These are phyloP conservation scores for Psittacula cyanocephala DNA, from an alignment of 2,113 vertebrate genomes.

Conservation along the genomic window DNA sequence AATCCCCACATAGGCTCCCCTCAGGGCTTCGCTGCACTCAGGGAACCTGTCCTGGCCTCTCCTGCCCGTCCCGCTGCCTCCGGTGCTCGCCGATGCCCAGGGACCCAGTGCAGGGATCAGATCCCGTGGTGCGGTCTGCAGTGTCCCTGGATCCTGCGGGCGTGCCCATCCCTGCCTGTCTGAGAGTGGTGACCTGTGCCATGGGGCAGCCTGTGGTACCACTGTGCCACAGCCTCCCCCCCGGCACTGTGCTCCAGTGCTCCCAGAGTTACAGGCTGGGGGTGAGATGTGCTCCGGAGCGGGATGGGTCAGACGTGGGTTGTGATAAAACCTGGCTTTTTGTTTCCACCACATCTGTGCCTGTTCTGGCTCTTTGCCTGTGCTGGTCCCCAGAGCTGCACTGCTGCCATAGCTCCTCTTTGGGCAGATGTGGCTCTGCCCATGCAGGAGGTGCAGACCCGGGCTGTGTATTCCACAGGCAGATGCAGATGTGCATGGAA, in stretches of 20 bases:
- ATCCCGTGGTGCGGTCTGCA: fast-evolving
- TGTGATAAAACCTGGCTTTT: not conserved
- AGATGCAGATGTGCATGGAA: not conserved
- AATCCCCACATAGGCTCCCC: not conserved
- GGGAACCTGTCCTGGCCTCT: not conserved
- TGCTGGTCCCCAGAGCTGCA: not conserved
- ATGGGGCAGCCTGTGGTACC: not conserved
- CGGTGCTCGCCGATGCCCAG: fast-evolving
- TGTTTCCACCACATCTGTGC: not conserved
- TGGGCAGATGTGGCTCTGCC: not conserved
- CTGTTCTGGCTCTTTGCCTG: not conserved
- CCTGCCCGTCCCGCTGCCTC: not conserved
- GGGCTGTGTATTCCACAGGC: not conserved
- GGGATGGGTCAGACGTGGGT: not conserved
- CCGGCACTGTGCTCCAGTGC: not conserved
- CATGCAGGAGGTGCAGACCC: not conserved
- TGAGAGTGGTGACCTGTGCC: not conserved
- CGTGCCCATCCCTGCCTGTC: not conserved
- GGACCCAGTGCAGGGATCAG: fast-evolving
- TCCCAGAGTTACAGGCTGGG: not conserved
- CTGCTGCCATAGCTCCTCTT: not conserved
- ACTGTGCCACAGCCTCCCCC: fast-evolving
- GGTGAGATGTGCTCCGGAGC: not conserved
- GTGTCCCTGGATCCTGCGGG: not conserved
- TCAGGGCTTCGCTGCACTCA: not conserved